phyloP scores from a whole-genome alignment of 1,140 invertebrate genomes.

The Ceratina australensis region DNA sequence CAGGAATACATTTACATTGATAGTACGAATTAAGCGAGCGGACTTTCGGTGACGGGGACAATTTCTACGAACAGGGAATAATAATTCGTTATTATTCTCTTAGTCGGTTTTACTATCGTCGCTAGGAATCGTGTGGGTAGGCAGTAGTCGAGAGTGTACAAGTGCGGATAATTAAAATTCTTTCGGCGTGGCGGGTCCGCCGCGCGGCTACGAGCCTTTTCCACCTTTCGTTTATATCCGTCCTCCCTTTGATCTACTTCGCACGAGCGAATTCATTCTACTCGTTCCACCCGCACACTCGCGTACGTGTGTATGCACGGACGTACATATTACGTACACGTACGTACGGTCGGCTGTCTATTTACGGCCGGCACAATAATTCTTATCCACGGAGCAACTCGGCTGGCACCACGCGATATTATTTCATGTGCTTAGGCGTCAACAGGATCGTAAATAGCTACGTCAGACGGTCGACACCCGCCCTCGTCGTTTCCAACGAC shows the following conservation, averaged over 20 bases:
- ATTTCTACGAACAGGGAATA: not conserved
- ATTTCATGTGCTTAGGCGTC: constrained; percentile 57
- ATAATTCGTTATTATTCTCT: constrained; percentile 3
- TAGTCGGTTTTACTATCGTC: constrained; percentile 12
- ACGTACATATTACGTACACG: no score
- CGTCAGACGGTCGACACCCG: constrained; percentile 14
- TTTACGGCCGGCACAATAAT: constrained; percentile 50
- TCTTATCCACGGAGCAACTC: constrained; percentile 48
- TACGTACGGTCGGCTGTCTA: constrained; percentile 10
- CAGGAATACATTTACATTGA: not conserved
- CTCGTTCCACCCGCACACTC: constrained; percentile 4
- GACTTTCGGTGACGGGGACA: not conserved
- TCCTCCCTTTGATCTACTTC: constrained; percentile 51
- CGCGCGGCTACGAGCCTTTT: not conserved
- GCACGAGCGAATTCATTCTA: constrained; percentile 50
- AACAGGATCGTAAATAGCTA: constrained; percentile 51
- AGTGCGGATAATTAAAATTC: constrained; percentile 27
- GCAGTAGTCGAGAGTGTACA: not conserved
- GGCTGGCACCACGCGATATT: constrained; percentile 56
- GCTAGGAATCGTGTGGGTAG: not conserved
- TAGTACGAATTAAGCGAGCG: no score
- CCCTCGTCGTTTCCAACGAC: constrained; percentile 31
- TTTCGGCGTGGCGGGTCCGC: not conserved
- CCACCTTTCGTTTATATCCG: constrained; percentile 41
- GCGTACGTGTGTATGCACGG: not conserved